phyloP scores from a whole-genome alignment of 2,888 invertebrate genomes.

The Temnothorax rugatulus region DNA sequence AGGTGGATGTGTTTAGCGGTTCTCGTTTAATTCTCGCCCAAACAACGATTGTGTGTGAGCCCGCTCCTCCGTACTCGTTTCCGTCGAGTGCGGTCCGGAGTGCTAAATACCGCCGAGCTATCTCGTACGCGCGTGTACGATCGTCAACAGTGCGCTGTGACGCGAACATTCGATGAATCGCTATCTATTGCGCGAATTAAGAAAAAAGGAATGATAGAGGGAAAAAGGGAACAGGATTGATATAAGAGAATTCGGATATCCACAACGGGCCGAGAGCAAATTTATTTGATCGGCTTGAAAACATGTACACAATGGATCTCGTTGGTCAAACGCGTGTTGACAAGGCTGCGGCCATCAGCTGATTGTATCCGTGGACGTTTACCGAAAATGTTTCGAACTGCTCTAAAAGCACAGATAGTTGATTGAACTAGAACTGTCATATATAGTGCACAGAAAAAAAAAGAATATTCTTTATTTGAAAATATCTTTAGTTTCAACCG shows the following conservation, averaged over 20 bases:
- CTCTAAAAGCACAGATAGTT: constrained; percentile 16
- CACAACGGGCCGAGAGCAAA: constrained; percentile 30
- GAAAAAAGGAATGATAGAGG: constrained; percentile 18
- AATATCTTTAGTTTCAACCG: too few relatives aligned
- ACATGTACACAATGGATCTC: constrained; percentile 35
- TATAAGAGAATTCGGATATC: constrained; percentile 35
- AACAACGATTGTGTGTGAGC: constrained; percentile 52
- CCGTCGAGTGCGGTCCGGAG: constrained; percentile 10
- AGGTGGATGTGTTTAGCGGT: constrained; percentile 43
- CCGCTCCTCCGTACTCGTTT: constrained; percentile 35
- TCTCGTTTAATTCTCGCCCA: constrained; percentile 58
- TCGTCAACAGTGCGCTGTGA: constrained; percentile 27
- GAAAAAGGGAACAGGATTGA: not conserved
- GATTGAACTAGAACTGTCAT: constrained; percentile 24
- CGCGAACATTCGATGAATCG: constrained; percentile 46
- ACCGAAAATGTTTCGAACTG: constrained; percentile 21
- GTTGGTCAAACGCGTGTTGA: constrained; percentile 30
- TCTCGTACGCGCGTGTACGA: constrained; percentile 12
- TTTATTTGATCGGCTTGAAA: constrained; percentile 37
- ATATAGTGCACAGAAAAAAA: too few relatives aligned
- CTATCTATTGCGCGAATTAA: constrained; percentile 6
- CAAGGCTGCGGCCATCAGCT: constrained; percentile 27
- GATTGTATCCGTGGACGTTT: constrained; percentile 34
- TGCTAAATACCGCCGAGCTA: constrained; percentile 38
- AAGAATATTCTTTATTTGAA: too few relatives aligned